Evolutionary conservation across 2,888 invertebrate genomes (phyloP).

Genomic region (Spilarctia lutea): DNA sequence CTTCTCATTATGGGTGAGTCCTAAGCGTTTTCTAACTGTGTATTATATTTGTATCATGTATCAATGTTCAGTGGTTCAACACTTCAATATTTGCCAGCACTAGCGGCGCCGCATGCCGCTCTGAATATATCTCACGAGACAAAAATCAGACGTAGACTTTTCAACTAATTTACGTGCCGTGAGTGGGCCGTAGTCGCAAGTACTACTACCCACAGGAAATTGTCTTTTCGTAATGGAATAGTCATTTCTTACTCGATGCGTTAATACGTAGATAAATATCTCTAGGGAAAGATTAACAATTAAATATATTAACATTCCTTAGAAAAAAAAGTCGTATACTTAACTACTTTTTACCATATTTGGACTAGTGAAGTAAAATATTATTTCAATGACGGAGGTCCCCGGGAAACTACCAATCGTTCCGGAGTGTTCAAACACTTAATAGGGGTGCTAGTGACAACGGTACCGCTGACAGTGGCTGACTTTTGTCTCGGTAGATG

Average conservation of each 20-base stretch:
- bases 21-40: conserved; percentile 44
- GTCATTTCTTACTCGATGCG: not conserved
- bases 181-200: not conserved
- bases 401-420: conserved; percentile 3
- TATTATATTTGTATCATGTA: conserved; percentile 75
- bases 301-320: not conserved
- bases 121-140: conserved; percentile 85
- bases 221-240: not conserved
- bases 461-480: conserved; percentile 62
- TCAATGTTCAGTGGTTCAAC: conserved; percentile 85
- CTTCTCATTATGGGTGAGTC: conserved; percentile 95
- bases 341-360: not conserved
- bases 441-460: conserved; percentile 39
- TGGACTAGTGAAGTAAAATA: not conserved
- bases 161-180: conserved; percentile 3
- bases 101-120: conserved; percentile 79
- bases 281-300: not conserved
- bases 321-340: not conserved
- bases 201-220: not conserved
- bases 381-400: not conserved
- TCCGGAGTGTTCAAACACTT: conserved; percentile 5
- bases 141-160: conserved; percentile 76
- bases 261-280: conserved; percentile 2
- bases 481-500: conserved; percentile 87
- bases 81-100: conserved; percentile 85